Conservation (phyloP, 2,797 vertebrate genomes). For the Sparidentex hasta region DNA sequence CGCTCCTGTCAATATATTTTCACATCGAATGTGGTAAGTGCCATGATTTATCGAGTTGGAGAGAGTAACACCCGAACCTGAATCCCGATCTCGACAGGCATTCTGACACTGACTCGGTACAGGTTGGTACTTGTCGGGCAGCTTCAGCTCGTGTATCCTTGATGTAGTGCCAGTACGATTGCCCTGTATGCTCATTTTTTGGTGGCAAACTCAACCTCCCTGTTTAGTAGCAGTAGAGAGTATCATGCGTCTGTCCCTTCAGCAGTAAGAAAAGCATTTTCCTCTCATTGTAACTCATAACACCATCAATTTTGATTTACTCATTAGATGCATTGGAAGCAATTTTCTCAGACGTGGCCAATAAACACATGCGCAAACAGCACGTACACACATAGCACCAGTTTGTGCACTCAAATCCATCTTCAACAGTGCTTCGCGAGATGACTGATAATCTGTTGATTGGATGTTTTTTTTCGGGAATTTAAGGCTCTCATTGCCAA, state of each 20-base stretch:
- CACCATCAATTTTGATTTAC: constrained; percentile 38
- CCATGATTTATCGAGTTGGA: not conserved
- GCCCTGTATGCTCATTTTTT: not conserved
- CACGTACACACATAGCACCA: not conserved
- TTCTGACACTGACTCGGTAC: no score
- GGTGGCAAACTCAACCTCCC: not conserved
- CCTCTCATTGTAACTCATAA: constrained; percentile 1
- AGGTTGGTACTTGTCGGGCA: no score
- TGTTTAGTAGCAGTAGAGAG: not conserved
- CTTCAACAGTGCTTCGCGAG: not conserved
- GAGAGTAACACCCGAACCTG: no score
- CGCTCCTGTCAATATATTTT: no score
- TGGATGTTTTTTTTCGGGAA: constrained; percentile 23
- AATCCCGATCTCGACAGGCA: no score
- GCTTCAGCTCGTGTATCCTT: no score
- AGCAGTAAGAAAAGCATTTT: constrained; percentile 12
- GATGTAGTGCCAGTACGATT: not conserved
- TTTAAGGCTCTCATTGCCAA: constrained; percentile 14
- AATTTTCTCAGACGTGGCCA: constrained; percentile 6
- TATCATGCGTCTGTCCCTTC: not conserved
- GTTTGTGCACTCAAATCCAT: not conserved
- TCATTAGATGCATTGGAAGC: constrained; percentile 37
- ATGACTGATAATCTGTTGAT: constrained; percentile 36
- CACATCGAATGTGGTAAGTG: not conserved
- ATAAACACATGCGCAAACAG: not conserved